A percentile compares a stretch with the other conserved stretches of the same genome.
Conservation (phyloP, 2,888 invertebrate species). For the Nomada fucata region DNA sequence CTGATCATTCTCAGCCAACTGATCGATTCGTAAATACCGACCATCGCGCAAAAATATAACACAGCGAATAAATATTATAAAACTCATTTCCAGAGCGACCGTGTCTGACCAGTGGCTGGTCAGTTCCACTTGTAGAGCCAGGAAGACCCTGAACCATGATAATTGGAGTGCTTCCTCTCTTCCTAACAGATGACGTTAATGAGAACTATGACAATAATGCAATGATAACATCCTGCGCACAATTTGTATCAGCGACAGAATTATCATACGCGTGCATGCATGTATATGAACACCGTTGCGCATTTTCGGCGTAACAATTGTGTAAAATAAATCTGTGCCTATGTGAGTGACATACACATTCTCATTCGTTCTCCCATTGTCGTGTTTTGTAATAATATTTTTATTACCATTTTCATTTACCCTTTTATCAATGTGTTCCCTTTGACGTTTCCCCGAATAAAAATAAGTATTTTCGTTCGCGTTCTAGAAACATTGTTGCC, state of each 20-base stretch:
- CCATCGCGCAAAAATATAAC: too few relatives aligned
- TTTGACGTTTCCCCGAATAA: slow-evolving; percentile 71
- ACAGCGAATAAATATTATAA: too few relatives aligned
- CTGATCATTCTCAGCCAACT: too few relatives aligned
- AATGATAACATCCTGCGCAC: slow-evolving; percentile 42
- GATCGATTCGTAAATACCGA: too few relatives aligned
- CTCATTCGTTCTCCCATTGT: slow-evolving; percentile 1
- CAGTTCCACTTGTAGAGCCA: not conserved
- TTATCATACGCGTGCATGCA: slow-evolving; percentile 19
- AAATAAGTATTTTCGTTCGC: slow-evolving; percentile 77
- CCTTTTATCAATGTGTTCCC: slow-evolving; percentile 63
- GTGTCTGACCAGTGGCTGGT: slow-evolving; percentile 18
- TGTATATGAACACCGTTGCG: not conserved
- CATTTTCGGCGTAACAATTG: too few relatives aligned
- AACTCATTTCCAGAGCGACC: not conserved
- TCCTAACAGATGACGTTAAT: slow-evolving; percentile 32
- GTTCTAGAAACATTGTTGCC: slow-evolving; percentile 75
- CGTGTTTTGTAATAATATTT: slow-evolving; percentile 6
- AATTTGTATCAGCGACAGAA: slow-evolving; percentile 19
- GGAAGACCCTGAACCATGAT: slow-evolving; percentile 32
- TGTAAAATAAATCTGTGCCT: too few relatives aligned
- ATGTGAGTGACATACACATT: slow-evolving; percentile 19
- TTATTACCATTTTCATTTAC: slow-evolving; percentile 12
- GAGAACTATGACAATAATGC: slow-evolving; percentile 39
- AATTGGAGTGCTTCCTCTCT: slow-evolving; percentile 34